Conservation (phyloP, 2,797 vertebrate genomes). For the Calcarius lapponicus region DNA sequence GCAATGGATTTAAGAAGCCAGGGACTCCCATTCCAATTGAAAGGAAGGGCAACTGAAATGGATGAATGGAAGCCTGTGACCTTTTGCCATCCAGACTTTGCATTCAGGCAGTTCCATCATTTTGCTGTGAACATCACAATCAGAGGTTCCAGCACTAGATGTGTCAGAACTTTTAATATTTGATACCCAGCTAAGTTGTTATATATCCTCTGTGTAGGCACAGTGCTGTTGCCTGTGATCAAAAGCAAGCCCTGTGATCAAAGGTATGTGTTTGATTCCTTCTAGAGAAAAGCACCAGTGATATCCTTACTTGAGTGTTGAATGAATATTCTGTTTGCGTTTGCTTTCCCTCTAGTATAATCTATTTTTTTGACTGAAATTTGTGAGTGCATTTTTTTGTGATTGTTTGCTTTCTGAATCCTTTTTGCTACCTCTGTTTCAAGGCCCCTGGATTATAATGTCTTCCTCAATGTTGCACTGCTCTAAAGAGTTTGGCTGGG, state of each 20-base stretch:
- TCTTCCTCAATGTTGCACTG: neutral
- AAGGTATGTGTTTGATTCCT: neutral
- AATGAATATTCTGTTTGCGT: neutral
- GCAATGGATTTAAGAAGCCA: neutral
- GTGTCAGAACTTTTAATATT: neutral
- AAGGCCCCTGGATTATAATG: neutral
- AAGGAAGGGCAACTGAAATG: neutral
- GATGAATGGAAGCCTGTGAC: neutral
- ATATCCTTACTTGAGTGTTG: neutral
- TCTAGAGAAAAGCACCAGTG: neutral
- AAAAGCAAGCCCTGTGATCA: slow-evolving; percentile 2
- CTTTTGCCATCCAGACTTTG: neutral
- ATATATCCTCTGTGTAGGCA: neutral
- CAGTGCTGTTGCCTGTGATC: neutral
- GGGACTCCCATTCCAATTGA: neutral
- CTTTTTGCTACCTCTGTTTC: neutral
- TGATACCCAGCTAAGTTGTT: neutral
- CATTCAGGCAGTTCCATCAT: neutral
- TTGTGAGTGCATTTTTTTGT: neutral
- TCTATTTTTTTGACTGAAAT: neutral
- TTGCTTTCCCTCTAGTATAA: neutral
- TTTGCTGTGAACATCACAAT: neutral
- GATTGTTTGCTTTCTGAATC: neutral
- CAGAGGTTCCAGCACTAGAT: neutral
- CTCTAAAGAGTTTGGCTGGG: neutral